Conservation (phyloP, 2,797 vertebrate species). For the Odontamblyopus rebecca region DNA sequence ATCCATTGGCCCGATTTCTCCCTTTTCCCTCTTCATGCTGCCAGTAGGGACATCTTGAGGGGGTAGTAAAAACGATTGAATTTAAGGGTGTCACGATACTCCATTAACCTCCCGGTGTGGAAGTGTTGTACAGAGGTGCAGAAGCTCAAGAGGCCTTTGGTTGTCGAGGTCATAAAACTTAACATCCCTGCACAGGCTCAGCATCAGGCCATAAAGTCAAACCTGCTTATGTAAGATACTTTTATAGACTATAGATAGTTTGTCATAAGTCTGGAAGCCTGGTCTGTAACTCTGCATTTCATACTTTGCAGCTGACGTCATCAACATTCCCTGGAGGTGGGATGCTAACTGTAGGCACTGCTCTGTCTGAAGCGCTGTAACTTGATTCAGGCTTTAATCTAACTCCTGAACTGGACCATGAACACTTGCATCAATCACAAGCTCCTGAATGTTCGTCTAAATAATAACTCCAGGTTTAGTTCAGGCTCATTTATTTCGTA, state of each 20-base stretch:
- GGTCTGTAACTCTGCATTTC: neutral
- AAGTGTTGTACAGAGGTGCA: slow-evolving; percentile 19
- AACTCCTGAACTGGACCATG: too few species aligned
- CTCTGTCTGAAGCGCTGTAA: too few species aligned
- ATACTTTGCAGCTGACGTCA: too few species aligned
- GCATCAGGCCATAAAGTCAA: slow-evolving; percentile 32
- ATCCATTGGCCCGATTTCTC: slow-evolving; percentile 14
- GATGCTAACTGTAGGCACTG: too few species aligned
- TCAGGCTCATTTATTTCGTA: too few species aligned
- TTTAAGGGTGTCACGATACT: slow-evolving; percentile 59
- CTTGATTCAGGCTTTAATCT: too few species aligned
- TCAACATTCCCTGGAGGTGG: too few species aligned
- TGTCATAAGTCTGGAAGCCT: slow-evolving; percentile 3
- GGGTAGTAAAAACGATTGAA: slow-evolving; percentile 64
- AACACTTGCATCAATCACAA: too few species aligned
- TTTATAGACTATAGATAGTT: slow-evolving; percentile 37
- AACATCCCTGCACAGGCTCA: slow-evolving; percentile 33
- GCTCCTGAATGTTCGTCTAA: too few species aligned
- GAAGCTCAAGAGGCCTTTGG: slow-evolving; percentile 48
- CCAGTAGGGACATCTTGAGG: slow-evolving; percentile 57
- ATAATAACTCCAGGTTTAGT: too few species aligned
- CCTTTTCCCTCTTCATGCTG: slow-evolving; percentile 37
- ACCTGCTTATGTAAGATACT: slow-evolving; percentile 18
- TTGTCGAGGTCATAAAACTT: slow-evolving; percentile 63
- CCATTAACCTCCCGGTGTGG: slow-evolving; percentile 62